These are phyloP conservation scores for Seira ritae DNA, from an alignment of 2,888 invertebrate species.

Conservation along the genomic window DNA sequence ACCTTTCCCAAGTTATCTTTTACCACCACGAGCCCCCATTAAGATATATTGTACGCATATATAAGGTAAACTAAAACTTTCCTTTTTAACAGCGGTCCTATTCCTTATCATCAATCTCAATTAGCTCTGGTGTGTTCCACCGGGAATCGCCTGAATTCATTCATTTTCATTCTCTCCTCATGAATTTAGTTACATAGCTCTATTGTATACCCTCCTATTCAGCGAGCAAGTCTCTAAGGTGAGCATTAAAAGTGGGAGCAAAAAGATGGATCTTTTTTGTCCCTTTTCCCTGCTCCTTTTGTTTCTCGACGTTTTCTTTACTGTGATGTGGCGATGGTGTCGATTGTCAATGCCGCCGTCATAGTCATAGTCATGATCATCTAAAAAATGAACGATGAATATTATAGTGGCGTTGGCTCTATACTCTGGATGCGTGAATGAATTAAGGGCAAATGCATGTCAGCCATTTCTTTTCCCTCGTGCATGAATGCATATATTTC, in stretches of 20 bases:
- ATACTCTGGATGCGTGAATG: slow-evolving; percentile 12
- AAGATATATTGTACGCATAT: neutral
- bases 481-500: slow-evolving; percentile 4
- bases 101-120: slow-evolving; percentile 58
- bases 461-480: slow-evolving; percentile 20
- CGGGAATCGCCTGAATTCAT: slow-evolving; percentile 44
- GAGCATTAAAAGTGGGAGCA: neutral
- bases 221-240: neutral
- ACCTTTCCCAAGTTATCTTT: slow-evolving; percentile 37
- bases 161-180: slow-evolving; percentile 4
- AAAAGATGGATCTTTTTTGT: neutral
- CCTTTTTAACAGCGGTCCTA: no score
- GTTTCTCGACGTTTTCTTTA: slow-evolving; percentile 22
- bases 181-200: no score
- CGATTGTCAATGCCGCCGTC: slow-evolving; percentile 36
- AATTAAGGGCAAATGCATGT: slow-evolving; percentile 22
- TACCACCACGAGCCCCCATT: neutral
- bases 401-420: slow-evolving; percentile 10
- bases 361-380: no score
- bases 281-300: slow-evolving; percentile 2
- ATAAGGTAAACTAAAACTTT: no score
- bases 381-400: no score
- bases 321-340: slow-evolving; percentile 37
- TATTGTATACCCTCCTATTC: no score
- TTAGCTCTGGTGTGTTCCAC: slow-evolving; percentile 53